Base-by-base conservation (phyloP, 2,113 vertebrate genomes). In the Perca flavescens region DNA sequence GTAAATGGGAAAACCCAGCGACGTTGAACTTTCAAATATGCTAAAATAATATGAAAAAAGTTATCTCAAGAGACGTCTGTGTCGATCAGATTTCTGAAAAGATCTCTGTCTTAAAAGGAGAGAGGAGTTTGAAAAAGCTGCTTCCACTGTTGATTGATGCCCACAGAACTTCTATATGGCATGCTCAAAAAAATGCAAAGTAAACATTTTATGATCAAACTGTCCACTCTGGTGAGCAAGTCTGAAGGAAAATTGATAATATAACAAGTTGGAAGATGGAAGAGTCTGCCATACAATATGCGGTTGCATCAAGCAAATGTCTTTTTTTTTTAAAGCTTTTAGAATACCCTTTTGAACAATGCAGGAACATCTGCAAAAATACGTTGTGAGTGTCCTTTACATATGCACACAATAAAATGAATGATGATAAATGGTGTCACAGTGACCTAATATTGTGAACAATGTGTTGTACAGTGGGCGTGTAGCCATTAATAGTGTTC, bases 171-270 rank as follows among this genome's bases (percentile, higher is more conserved):
- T 85, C 19, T 21, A 68, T 63, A 4, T 52, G 67, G 76, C 76
- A 65, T 22, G 19, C 36, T 17, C 1, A 19, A 52, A 47, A 76
- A 82, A 69, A 12, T 36, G 34, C 21, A 64, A 50, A 71, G 66
- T 69, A 77, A 84, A 86, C 65, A 78, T 78, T 75, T 79, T 50
- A 71, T 64, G 67, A 82, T 82, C 69, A 88, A 82, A 77, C 60
- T 71, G 80, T 82, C 80, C 34, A 10, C 10, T 65, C 6, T 50
- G 2, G 67, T 79, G 65, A 83, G 54, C 25, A 47, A 66, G 28
- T 61, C 21, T 52, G 53, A 53, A 49, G 43, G 34, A 56, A 76
- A 58, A 79, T 53, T 12, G 49, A 77, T 46, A 64, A 80, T 58
- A 31, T 58, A 82, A 50, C 25, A 69, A 19, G 34, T 61, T 22